Percentiles rank a stretch among this genome's conserved stretches.
Conservation (phyloP, 2,888 invertebrate genomes). For the Celastrina argiolus region DNA sequence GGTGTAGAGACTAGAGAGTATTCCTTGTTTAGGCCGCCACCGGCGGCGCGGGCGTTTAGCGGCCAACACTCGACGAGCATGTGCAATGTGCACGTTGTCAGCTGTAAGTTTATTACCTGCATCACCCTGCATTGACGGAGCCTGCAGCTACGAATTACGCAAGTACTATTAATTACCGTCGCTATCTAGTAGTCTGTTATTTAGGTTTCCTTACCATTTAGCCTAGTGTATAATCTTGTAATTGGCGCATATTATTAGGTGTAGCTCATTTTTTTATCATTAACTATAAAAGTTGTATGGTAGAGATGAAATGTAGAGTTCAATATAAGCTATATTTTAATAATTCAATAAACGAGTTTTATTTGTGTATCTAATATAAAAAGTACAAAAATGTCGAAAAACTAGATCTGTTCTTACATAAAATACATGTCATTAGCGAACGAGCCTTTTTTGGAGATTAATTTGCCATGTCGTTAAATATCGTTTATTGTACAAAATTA, state of each 20-base stretch:
- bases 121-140: constrained; percentile 34
- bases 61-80: background rate
- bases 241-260: background rate
- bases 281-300: background rate
- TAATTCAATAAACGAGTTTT: background rate
- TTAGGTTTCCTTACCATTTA: background rate
- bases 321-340: background rate
- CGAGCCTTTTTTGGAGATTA: background rate
- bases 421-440: background rate
- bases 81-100: constrained; percentile 30
- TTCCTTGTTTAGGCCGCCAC: background rate
- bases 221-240: background rate
- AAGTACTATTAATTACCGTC: constrained; percentile 34
- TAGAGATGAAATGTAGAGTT: background rate
- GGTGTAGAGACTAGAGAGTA: background rate
- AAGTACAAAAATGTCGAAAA: background rate
- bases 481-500: background rate
- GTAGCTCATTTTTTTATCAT: background rate
- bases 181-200: constrained; percentile 26
- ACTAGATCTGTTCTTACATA: background rate
- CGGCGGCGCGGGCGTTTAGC: background rate
- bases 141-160: constrained; percentile 37
- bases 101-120: constrained; percentile 29
- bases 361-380: background rate
- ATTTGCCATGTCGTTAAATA: background rate